These are phyloP conservation scores for Pluvialis apricaria DNA, from an alignment of 2,113 vertebrate species.

Conservation along the genomic window DNA sequence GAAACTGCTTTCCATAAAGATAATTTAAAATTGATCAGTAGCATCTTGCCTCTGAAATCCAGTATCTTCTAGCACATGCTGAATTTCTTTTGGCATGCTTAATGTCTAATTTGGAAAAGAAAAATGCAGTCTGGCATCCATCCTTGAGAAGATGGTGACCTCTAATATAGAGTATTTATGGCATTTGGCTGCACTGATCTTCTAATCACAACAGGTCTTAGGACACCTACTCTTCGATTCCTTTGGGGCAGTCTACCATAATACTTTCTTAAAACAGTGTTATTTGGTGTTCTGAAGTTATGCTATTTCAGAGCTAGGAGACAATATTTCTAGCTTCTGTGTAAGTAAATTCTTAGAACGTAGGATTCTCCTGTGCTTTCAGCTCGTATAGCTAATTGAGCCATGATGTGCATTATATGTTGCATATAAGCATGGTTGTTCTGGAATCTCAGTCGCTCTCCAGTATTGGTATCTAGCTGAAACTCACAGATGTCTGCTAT, in stretches of 20 bases:
- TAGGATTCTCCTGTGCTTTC: background rate
- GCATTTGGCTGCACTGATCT: background rate
- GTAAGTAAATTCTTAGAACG: background rate
- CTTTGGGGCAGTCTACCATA: background rate
- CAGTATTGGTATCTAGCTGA: background rate
- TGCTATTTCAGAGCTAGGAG: background rate
- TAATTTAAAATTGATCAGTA: background rate
- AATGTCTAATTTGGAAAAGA: background rate
- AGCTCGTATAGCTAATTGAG: background rate
- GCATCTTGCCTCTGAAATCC: background rate
- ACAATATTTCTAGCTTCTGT: background rate
- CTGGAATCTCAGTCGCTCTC: background rate
- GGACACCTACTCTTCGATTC: background rate
- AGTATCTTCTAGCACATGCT: background rate
- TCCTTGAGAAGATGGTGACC: background rate
- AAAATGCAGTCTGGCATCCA: background rate
- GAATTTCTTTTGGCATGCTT: background rate
- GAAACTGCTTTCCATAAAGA: background rate
- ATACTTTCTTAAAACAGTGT: background rate
- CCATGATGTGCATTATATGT: background rate
- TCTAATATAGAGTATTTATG: background rate
- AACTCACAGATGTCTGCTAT: background rate
- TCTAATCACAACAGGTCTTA: background rate
- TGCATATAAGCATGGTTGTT: background rate
- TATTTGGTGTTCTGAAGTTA: background rate